A percentile compares a stretch with the other conserved stretches of the same genome.
These are phyloP conservation scores for Drosophila siamana DNA, from an alignment of 2,888 invertebrate species.

Conservation along the genomic window DNA sequence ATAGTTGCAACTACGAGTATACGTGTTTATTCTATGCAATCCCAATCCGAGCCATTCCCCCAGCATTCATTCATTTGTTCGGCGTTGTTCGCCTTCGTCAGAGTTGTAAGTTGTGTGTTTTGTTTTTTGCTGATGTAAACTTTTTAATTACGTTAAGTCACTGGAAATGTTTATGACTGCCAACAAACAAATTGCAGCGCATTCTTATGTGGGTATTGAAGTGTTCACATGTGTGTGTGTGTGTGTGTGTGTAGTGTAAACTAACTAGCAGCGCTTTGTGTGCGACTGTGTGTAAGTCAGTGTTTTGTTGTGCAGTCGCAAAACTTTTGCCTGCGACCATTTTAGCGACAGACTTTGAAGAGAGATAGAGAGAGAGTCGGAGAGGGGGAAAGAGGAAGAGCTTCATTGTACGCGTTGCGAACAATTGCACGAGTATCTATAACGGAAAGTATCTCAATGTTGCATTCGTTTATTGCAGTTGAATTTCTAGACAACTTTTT, in stretches of 20 bases:
- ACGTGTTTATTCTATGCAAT: neutral
- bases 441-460: slow-evolving; percentile 57
- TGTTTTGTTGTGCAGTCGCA: slow-evolving; percentile 23
- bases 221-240: neutral
- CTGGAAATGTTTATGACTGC: slow-evolving; percentile 49
- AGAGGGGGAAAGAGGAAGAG: slow-evolving; percentile 1
- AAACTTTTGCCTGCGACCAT: slow-evolving; percentile 40
- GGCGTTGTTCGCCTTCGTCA: slow-evolving; percentile 7
- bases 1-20: slow-evolving; percentile 16
- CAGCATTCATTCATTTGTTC: slow-evolving; percentile 14
- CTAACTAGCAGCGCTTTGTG: slow-evolving; percentile 20
- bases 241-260: slow-evolving; percentile 9
- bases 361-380: neutral
- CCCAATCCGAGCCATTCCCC: neutral
- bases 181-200: slow-evolving; percentile 45
- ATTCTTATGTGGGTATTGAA: slow-evolving; percentile 27
- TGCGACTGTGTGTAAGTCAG: neutral
- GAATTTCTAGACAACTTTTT: slow-evolving; percentile 37
- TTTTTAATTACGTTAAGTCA: slow-evolving; percentile 73
- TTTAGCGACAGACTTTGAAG: slow-evolving; percentile 34
- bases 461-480: slow-evolving; percentile 57
- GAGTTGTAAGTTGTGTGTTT: slow-evolving; percentile 25
- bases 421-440: slow-evolving; percentile 27
- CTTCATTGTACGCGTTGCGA: slow-evolving; percentile 25
- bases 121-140: slow-evolving; percentile 46